Evolutionary conservation across 1,140 invertebrate species (phyloP).

Genomic region (Harpegnathos saltator): DNA sequence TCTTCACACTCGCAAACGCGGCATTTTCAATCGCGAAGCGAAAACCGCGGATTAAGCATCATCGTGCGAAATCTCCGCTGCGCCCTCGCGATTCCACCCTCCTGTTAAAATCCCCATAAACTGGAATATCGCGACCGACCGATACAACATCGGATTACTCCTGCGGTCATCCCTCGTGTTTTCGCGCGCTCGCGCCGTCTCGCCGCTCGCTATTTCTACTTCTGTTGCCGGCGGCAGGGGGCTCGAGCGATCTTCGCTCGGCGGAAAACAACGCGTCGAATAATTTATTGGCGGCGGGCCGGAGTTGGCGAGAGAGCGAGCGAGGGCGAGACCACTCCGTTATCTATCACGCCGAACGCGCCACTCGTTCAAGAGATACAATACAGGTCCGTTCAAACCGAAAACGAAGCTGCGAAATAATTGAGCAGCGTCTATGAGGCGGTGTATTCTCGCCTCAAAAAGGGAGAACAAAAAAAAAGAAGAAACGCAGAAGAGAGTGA

Average conservation of each 20-base stretch:
- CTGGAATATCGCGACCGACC: slow-evolving; percentile 1
- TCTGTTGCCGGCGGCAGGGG: slow-evolving; percentile 38
- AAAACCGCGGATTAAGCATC: not conserved
- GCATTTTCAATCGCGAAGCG: not conserved
- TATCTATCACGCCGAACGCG: slow-evolving; percentile 65
- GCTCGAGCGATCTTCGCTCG: slow-evolving; percentile 73
- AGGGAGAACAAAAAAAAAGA: too few species aligned
- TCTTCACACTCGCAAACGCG: not conserved
- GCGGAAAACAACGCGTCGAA: slow-evolving; percentile 73
- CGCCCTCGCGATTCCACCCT: not conserved
- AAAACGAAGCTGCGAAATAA: not conserved
- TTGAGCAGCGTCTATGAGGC: not conserved
- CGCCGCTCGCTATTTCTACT: slow-evolving; percentile 32
- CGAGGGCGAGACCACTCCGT: slow-evolving; percentile 48
- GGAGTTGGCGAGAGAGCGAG: slow-evolving; percentile 55
- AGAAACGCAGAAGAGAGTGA: too few species aligned
- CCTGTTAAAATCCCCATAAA: not conserved
- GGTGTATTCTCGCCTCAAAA: not conserved
- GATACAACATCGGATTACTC: slow-evolving; percentile 69
- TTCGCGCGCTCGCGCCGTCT: slow-evolving; percentile 54
- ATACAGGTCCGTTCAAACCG: slow-evolving; percentile 49
- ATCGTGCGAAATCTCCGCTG: not conserved
- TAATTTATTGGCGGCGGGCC: slow-evolving; percentile 71
- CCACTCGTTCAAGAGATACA: not conserved
- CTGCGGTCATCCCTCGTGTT: slow-evolving; percentile 31